Percentiles rank a stretch among this genome's conserved stretches.
Conservation (phyloP, 2,113 vertebrate species). For the Crypturellus undulatus region DNA sequence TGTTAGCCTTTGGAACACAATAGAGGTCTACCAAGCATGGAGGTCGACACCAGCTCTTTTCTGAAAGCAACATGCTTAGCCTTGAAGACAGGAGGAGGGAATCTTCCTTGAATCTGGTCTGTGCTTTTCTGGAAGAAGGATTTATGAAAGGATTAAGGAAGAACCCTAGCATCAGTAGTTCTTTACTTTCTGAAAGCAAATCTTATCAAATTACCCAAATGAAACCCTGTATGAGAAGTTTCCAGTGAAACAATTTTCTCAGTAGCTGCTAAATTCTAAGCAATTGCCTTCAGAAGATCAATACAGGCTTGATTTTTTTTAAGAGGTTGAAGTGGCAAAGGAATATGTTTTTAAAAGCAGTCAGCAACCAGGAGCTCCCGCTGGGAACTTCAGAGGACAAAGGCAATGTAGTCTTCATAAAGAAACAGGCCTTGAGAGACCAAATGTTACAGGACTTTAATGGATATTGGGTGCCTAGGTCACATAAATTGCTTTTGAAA, state of each 20-base stretch:
- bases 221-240: background rate
- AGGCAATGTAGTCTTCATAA: background rate
- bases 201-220: background rate
- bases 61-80: background rate
- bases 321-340: background rate
- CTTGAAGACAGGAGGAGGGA: background rate
- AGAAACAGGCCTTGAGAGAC: background rate
- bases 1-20: background rate
- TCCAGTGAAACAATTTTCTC: background rate
- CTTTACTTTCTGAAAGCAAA: background rate
- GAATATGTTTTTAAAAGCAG: background rate
- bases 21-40: background rate
- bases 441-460: background rate
- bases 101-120: background rate
- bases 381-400: background rate
- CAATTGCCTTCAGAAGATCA: background rate
- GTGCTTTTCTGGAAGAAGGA: accelerated
- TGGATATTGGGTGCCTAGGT: background rate
- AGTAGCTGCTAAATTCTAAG: background rate
- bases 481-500: background rate
- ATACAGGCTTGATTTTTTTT: background rate
- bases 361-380: background rate
- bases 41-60: background rate
- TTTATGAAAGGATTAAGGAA: background rate
- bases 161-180: background rate